Conservation (phyloP, 2,888 invertebrate genomes). For the Macropis europaea region DNA sequence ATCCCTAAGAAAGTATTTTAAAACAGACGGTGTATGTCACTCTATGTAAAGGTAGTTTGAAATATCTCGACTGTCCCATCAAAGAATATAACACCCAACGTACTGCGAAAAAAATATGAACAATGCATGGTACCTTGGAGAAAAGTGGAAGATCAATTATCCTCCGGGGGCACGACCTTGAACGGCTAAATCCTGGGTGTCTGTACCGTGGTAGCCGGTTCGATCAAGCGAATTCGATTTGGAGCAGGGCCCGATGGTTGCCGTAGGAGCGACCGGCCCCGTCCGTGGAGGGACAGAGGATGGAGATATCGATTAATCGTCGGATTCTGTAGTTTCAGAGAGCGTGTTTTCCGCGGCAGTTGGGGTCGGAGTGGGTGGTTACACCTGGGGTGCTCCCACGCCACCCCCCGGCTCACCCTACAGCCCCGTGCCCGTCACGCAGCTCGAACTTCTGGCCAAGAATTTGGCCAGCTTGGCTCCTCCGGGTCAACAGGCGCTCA, state of each 20-base stretch:
- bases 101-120: no score
- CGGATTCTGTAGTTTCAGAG: constrained; percentile 82
- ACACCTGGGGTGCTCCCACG: constrained; percentile 85
- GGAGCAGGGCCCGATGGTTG: constrained; percentile 1
- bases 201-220: no score
- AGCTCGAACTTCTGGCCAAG: constrained; percentile 84
- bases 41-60: no score
- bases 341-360: constrained; percentile 85
- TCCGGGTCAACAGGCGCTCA: constrained; percentile 74
- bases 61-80: no score
- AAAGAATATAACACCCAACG: no score
- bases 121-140: no score
- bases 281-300: neutral
- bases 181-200: no score
- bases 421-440: constrained; percentile 85
- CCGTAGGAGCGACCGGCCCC: neutral
- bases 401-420: constrained; percentile 85
- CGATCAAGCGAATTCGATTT: no score
- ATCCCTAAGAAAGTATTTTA: no score
- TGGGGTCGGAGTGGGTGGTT: constrained; percentile 80
- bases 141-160: no score
- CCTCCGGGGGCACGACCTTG: no score
- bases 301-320: constrained; percentile 57
- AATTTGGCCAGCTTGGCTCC: constrained; percentile 76
- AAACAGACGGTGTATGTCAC: no score